Evolutionary conservation across 1,140 invertebrate species (phyloP).

Genomic region (Brachionus calyciflorus): DNA sequence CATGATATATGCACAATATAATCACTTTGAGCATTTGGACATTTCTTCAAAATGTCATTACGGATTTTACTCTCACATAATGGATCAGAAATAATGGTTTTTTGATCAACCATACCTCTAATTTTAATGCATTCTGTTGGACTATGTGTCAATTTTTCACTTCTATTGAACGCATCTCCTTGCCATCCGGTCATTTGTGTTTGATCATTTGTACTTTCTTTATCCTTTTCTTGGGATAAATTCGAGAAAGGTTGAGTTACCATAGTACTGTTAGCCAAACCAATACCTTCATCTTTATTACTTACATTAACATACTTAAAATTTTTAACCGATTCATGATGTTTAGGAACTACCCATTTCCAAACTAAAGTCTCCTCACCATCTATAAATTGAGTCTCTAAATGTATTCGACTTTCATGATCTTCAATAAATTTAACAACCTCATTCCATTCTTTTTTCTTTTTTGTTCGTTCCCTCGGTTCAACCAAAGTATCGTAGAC

Average conservation of each 20-base stretch:
- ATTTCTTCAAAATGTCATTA: slow-evolving; percentile 35
- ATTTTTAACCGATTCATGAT: slow-evolving; percentile 6
- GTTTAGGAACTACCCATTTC: slow-evolving; percentile 34
- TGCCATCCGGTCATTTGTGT: not conserved
- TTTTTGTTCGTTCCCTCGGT: not conserved
- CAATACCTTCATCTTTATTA: not conserved
- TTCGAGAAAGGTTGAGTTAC: not conserved
- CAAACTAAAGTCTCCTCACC: slow-evolving; percentile 43
- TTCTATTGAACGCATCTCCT: slow-evolving; percentile 32
- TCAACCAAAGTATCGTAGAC: slow-evolving; percentile 36
- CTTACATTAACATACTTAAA: too few species aligned
- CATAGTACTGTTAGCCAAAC: slow-evolving; percentile 43
- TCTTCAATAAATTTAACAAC: slow-evolving; percentile 37
- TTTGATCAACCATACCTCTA: slow-evolving; percentile 22
- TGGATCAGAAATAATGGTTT: not conserved
- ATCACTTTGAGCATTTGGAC: not conserved
- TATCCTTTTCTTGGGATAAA: not conserved
- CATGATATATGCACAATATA: slow-evolving; percentile 41
- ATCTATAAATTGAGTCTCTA: slow-evolving; percentile 41
- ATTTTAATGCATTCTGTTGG: slow-evolving; percentile 40
- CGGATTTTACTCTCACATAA: not conserved
- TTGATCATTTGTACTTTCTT: not conserved
- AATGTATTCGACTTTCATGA: slow-evolving; percentile 38
- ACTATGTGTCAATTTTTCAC: slow-evolving; percentile 19
- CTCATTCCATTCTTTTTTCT: slow-evolving; percentile 34